phyloP scores from a whole-genome alignment of 1,140 invertebrate species.

The Sarcophaga peregrina region DNA sequence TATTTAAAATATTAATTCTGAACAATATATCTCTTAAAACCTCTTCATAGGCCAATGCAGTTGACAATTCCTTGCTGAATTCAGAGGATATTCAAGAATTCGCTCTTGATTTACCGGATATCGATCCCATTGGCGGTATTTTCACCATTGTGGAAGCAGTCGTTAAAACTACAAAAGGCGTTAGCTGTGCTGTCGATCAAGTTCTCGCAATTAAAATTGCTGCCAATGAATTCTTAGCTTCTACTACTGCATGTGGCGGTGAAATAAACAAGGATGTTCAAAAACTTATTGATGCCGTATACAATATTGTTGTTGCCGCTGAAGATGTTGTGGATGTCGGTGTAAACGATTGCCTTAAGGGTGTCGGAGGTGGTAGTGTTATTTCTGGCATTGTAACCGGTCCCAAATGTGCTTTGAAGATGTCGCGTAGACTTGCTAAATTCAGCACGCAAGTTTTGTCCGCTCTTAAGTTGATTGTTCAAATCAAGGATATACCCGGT shows the following conservation, averaged over 20 bases:
- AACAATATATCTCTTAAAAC: neutral
- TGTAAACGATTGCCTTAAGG: constrained; percentile 47
- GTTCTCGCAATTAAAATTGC: constrained; percentile 51
- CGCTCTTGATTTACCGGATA: neutral
- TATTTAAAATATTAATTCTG: neutral
- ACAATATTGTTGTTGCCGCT: constrained; percentile 47
- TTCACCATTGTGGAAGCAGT: constrained; percentile 39
- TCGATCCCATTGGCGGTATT: neutral
- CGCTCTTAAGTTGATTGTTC: constrained; percentile 47
- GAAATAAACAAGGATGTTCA: constrained; percentile 52
- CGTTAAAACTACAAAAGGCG: constrained; percentile 52
- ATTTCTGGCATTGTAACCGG: neutral
- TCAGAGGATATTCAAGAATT: neutral
- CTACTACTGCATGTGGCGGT: constrained; percentile 49
- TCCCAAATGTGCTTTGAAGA: constrained; percentile 46
- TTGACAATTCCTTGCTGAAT: neutral
- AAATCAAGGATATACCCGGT: constrained; percentile 51
- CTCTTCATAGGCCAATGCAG: neutral
- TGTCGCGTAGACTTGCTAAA: constrained; percentile 30
- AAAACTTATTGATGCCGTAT: constrained; percentile 52
- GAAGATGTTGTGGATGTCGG: constrained; percentile 49
- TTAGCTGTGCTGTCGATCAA: constrained; percentile 56
- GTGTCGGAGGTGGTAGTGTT: neutral
- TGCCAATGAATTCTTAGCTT: constrained; percentile 48
- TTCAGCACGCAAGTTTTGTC: constrained; percentile 48